These are phyloP conservation scores for Sinonovacula constricta DNA, from an alignment of 1,140 invertebrate species.

Conservation along the genomic window DNA sequence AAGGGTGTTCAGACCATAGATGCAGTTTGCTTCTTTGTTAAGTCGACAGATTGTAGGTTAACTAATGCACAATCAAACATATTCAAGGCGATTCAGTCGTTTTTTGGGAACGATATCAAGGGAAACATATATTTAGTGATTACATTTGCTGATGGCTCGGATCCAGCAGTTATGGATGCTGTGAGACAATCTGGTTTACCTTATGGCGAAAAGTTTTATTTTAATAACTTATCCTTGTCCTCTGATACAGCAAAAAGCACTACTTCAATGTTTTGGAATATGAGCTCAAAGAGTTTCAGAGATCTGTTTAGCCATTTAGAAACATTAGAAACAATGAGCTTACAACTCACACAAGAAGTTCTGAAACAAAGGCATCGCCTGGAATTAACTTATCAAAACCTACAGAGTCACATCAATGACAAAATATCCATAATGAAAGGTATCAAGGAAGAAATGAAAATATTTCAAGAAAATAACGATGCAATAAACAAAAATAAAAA, in stretches of 20 bases:
- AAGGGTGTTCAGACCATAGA: too few species aligned
- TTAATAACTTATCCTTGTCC: constrained; percentile 15
- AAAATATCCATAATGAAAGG: background rate
- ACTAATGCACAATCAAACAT: background rate
- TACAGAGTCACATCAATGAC: background rate
- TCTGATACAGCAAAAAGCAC: too few species aligned
- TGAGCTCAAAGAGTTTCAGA: too few species aligned
- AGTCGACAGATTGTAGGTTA: background rate
- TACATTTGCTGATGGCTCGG: constrained; percentile 2
- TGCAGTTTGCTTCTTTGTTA: too few species aligned
- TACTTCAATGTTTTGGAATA: too few species aligned
- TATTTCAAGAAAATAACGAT: background rate
- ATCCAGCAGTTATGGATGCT: background rate
- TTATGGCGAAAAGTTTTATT: background rate
- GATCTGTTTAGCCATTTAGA: too few species aligned
- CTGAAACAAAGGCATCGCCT: background rate
- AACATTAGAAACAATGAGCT: too few species aligned
- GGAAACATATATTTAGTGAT: background rate
- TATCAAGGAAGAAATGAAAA: background rate
- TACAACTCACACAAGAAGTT: background rate
- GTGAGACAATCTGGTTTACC: background rate
- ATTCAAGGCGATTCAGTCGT: background rate
- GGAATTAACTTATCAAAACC: background rate
- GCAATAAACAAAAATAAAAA: background rate
- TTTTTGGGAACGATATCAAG: constrained; percentile 3